A percentile compares a stretch with the other conserved stretches of the same genome.
phyloP scores from a whole-genome alignment of 2,797 vertebrate species.

The Rhinichthys osculus region DNA sequence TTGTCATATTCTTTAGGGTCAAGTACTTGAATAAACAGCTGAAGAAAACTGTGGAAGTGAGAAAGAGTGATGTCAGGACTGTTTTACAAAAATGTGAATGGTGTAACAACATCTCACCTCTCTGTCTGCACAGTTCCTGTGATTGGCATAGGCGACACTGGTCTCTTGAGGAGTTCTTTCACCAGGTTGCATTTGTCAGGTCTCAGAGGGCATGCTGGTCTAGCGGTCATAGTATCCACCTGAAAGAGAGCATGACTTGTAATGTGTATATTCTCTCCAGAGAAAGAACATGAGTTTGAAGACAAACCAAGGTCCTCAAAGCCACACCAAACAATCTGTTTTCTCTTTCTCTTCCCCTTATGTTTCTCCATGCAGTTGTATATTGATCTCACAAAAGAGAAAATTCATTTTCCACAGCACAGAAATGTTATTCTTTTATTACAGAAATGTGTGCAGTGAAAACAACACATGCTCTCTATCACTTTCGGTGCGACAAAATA shows the following conservation, averaged over 20 bases:
- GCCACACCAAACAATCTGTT: constrained; percentile 21
- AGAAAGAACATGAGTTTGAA: constrained; percentile 14
- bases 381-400: constrained; percentile 64
- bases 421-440: constrained; percentile 66
- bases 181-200: background rate
- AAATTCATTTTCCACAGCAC: constrained; percentile 59
- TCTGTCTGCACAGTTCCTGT: background rate
- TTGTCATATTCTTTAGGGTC: background rate
- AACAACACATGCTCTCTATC: constrained; percentile 56
- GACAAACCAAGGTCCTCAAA: constrained; percentile 19
- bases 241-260: constrained; percentile 26
- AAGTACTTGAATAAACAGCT: constrained; percentile 15
- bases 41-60: background rate
- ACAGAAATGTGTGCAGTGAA: constrained; percentile 54
- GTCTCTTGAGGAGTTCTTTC: constrained; percentile 4
- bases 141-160: background rate
- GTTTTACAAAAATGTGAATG: constrained; percentile 3
- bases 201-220: constrained; percentile 24
- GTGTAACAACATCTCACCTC: constrained; percentile 24
- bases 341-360: constrained; percentile 34
- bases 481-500: constrained; percentile 38
- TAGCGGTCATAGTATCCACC: background rate
- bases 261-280: background rate
- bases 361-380: constrained; percentile 47
- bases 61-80: background rate